Evolutionary conservation across 1,140 invertebrate genomes (phyloP), one percentile per base, ranked within the genome.

Genomic region (Drosophila micromelanica): DNA sequence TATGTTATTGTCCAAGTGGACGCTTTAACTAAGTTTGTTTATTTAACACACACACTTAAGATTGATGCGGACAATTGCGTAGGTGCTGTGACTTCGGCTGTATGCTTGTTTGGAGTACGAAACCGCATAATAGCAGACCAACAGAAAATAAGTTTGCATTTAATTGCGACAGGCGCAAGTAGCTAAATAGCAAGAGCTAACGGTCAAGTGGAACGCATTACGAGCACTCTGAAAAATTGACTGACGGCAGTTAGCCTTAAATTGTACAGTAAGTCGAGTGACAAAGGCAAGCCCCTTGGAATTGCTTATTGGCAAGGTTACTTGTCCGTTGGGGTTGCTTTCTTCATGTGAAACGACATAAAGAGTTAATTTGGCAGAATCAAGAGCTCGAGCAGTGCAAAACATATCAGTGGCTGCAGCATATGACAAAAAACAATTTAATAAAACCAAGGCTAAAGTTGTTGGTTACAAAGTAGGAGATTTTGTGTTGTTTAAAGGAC

Each of bases 61-160:
- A 60, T 38, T 59, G 45, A 48, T 48, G 11, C 32, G 13, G 57
- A 60, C 12, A 37, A 30, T 32, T 32, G 30, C 7, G 15, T 42
- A 13, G 17, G 17, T 17, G 17, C 17, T 17, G 17, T 17, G 17
- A 17, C 17, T 17, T 17, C 17, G 17, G 17, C 17, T 17, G 17
- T 17, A 17, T 17, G 1, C 17, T 17, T 17, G 17, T 17, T 17
- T 17, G 17, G 17, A 17, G 17, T 17, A 17, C 17, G 1, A 17
- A 17, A 17, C 12, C 55, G 38, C 8, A 43, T 43, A 57, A 57
- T 57, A 43, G 40, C 23, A 15, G 38, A 57, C 11, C n/a, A n/a
- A 42, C 12, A 13, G 5, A 42, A 42, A 13, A 13, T 13, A 3
- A 15, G 9, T n/a, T 5, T 42, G 12, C n/a, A 42, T 38, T 12